Evolutionary conservation across 2,888 invertebrate species (phyloP).

Genomic region (Adelphocoris suturalis): DNA sequence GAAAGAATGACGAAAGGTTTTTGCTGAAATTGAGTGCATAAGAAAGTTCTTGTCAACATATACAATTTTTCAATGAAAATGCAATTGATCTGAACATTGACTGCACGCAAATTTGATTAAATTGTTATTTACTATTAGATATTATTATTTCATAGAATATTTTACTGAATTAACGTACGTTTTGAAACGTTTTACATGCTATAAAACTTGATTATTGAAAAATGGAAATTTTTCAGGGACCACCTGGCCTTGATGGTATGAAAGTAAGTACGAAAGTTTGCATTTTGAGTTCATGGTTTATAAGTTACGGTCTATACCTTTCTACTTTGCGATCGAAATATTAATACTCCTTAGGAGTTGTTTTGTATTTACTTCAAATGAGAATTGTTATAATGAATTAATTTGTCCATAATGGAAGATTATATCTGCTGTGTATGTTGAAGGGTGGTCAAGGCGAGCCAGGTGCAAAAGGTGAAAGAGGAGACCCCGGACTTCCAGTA

Average conservation of each 20-base stretch:
- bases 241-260: constrained; percentile 96
- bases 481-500: constrained; percentile 95
- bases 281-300: no score
- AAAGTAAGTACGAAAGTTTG: constrained; percentile 85
- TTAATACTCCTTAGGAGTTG: no score
- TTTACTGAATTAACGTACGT: constrained; percentile 31
- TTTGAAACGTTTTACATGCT: constrained; percentile 3
- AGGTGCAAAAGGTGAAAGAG: constrained; percentile 94
- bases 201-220: constrained; percentile 38
- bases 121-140: constrained; percentile 1
- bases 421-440: constrained; percentile 71
- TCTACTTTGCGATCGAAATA: no score
- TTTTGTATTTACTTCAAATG: no score
- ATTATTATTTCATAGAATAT: neutral
- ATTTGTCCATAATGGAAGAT: neutral
- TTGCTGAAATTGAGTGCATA: neutral
- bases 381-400: no score
- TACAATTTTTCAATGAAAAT: neutral
- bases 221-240: constrained; percentile 84
- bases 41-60: neutral
- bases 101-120: neutral
- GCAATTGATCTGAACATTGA: neutral
- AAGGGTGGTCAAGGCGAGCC: constrained; percentile 96
- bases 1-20: neutral
- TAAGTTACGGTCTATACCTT: neutral